Percentiles rank a stretch among this genome's conserved stretches.
Evolutionary conservation across 35 echinoderm and acorn worm genomes (phyloP).

Genomic region (Acanthaster planci): DNA sequence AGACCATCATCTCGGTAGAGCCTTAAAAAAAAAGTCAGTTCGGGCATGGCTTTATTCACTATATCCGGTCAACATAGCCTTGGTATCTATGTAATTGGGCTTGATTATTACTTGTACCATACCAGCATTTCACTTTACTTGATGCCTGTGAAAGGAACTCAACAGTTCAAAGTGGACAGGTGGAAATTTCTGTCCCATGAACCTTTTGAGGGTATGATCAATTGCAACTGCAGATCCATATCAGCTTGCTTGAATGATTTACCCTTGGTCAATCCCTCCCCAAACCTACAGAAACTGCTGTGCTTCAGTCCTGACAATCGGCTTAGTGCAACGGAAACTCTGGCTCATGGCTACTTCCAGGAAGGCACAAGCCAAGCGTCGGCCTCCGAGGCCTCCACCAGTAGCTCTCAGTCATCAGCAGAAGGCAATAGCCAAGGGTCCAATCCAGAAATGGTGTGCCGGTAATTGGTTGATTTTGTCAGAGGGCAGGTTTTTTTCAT

Average conservation of each 20-base stretch:
- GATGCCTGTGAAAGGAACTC: neutral
- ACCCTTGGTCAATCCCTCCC: neutral
- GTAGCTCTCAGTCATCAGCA: neutral
- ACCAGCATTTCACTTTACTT: neutral
- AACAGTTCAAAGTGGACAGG: neutral
- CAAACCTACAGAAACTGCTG: conserved; percentile 42
- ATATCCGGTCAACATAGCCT: too few species aligned
- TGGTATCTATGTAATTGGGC: too few species aligned
- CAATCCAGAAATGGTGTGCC: neutral
- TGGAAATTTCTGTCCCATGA: neutral
- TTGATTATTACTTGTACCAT: neutral
- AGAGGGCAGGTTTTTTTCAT: too few species aligned
- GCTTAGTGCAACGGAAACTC: conserved; percentile 25
- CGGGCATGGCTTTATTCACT: too few species aligned
- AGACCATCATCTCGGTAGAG: too few species aligned
- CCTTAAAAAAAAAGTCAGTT: too few species aligned
- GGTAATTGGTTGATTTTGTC: neutral
- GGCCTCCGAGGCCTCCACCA: neutral
- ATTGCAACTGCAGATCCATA: neutral
- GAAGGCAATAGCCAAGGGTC: neutral
- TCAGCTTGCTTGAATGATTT: neutral
- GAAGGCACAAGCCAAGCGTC: neutral
- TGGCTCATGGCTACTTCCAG: conserved; percentile 38
- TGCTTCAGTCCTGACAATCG: conserved; percentile 44
- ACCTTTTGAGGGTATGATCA: neutral